Percentiles rank a stretch among this genome's conserved stretches.
These are phyloP conservation scores for Neuroterus valhalla DNA, from an alignment of 1,140 invertebrate genomes.

Conservation along the genomic window DNA sequence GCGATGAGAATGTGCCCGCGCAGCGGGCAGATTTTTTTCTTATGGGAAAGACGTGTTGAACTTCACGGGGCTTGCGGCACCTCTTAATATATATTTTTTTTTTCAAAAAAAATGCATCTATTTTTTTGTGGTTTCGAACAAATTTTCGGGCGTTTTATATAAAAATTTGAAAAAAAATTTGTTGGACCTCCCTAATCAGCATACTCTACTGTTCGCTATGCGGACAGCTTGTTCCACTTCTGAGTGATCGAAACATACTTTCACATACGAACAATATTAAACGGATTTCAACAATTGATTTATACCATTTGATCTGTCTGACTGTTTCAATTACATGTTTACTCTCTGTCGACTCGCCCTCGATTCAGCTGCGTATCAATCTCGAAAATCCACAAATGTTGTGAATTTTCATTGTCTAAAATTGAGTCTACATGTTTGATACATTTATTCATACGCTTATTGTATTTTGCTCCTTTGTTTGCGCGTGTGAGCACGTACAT, in stretches of 20 bases:
- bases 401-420: background rate
- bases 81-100: too few relatives aligned
- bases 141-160: too few relatives aligned
- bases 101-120: too few relatives aligned
- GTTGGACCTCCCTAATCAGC: background rate
- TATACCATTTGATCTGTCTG: slow-evolving; percentile 54
- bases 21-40: too few relatives aligned
- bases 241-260: slow-evolving; percentile 2
- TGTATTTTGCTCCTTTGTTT: slow-evolving; percentile 2
- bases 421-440: background rate
- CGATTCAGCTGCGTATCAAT: background rate
- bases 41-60: too few relatives aligned
- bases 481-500: too few relatives aligned
- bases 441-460: slow-evolving; percentile 11
- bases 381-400: background rate
- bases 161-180: too few relatives aligned
- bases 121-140: too few relatives aligned
- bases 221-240: slow-evolving; percentile 46
- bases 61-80: too few relatives aligned
- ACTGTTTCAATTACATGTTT: slow-evolving; percentile 57
- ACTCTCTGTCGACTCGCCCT: slow-evolving; percentile 50
- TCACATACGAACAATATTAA: slow-evolving; percentile 36
- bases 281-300: slow-evolving; percentile 58
- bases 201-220: slow-evolving; percentile 19
- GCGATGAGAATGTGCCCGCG: too few relatives aligned